Conservation (phyloP, 1,140 invertebrate species). For the Globodera rostochiensis region DNA sequence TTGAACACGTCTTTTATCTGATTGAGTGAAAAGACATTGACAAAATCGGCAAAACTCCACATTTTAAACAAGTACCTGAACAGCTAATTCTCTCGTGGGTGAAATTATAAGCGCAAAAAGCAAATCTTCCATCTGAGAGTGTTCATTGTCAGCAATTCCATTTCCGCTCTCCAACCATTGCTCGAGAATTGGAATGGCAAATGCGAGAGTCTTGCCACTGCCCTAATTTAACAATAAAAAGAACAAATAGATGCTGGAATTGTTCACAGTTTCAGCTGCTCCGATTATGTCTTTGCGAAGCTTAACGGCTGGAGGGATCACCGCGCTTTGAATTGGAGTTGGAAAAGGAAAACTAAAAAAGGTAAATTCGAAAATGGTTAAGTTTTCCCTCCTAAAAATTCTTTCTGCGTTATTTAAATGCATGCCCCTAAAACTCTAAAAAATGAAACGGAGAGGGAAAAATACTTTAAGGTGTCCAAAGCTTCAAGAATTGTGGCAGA, state of each 20-base stretch:
- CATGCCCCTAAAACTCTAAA: no score
- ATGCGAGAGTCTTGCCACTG: conserved; percentile 94
- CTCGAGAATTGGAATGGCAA: conserved; percentile 86
- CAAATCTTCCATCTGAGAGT: background rate
- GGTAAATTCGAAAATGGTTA: no score
- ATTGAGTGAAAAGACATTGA: conserved; percentile 71
- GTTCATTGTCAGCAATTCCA: conserved; percentile 22
- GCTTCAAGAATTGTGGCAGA: conserved; percentile 34
- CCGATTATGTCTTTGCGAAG: conserved; percentile 85
- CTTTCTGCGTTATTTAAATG: no score
- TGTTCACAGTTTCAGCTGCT: conserved; percentile 81
- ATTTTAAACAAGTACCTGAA: conserved; percentile 74
- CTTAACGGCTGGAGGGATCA: conserved; percentile 81
- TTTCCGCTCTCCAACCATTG: conserved; percentile 73
- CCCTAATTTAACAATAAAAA: conserved; percentile 69
- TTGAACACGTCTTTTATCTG: conserved; percentile 71
- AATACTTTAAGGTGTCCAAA: conserved; percentile 32
- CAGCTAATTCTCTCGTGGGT: conserved; percentile 89
- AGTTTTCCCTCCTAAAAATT: no score
- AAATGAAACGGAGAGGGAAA: conserved; percentile 8
- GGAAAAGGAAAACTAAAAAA: conserved; percentile 75
- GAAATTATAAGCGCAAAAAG: conserved; percentile 79
- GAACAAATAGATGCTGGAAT: conserved; percentile 1
- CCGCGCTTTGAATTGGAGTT: conserved; percentile 79
- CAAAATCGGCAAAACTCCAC: background rate